Evolutionary conservation across 2,888 invertebrate species (phyloP).

Genomic region (Unio delphinus): DNA sequence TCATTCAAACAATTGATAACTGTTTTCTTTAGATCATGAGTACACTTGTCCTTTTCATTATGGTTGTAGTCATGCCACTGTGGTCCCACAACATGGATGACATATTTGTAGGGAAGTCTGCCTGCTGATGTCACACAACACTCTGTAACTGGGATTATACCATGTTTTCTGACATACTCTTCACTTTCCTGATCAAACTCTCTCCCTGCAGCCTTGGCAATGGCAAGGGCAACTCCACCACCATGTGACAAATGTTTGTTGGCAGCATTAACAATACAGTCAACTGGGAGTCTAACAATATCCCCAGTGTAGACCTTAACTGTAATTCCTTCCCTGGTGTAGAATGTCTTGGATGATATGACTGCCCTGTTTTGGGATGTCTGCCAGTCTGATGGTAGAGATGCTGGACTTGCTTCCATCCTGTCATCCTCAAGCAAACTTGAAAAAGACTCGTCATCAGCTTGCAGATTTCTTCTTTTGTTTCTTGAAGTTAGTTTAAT

Average conservation of each 20-base stretch:
- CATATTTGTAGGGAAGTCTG: conserved; percentile 6
- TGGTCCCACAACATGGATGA: conserved; percentile 21
- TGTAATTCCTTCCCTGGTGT: conserved; percentile 9
- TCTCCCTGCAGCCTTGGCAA: conserved; percentile 18
- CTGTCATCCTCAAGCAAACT: too few species aligned
- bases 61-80: conserved; percentile 8
- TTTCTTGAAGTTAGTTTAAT: too few species aligned
- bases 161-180: conserved; percentile 8
- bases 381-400: too few species aligned
- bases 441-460: too few species aligned
- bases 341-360: neutral
- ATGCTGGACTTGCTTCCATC: too few species aligned
- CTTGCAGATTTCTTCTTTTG: too few species aligned
- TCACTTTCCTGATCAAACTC: conserved; percentile 12
- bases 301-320: conserved; percentile 15
- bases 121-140: conserved; percentile 18
- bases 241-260: conserved; percentile 13
- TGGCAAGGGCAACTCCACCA: conserved; percentile 16
- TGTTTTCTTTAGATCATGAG: neutral
- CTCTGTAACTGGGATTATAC: conserved; percentile 4
- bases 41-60: conserved; percentile 1
- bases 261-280: conserved; percentile 23
- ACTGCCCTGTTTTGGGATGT: too few species aligned
- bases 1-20: conserved; percentile 2
- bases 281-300: conserved; percentile 14